Base-by-base conservation (phyloP, 2,888 invertebrate species). In the Amblyteles armatorius region DNA sequence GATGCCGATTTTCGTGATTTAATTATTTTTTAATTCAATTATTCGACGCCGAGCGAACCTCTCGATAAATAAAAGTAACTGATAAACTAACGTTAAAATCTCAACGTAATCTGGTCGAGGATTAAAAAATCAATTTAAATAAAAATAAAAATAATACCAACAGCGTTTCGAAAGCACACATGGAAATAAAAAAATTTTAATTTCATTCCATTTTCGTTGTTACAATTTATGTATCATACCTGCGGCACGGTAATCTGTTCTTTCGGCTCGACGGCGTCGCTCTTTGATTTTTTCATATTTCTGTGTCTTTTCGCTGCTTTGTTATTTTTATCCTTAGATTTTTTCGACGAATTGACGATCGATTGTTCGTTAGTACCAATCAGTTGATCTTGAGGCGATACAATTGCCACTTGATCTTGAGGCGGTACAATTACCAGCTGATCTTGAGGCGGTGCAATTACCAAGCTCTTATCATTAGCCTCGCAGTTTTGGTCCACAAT, bases 301-400 rank as follows among this genome's bases (percentile, higher is more conserved):
- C 87, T 91, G 72, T 91, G 91, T 81, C 91, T 93, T 88, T 93
- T 94, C 86, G 94, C 93, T 29, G 92, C 91, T 86, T 94, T 93
- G 88, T 92, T 93, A 84, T 91, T 92, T 88, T 94, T 93, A 73
- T 94, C 93, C 89, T 94, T 94, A 55, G 89, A 90, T 84, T 94
- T 93, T 89, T 93, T 93, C n/a, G 90, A 90, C 71, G 87, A 84
- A 82, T 85, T 90, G 40, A 44, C 44, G 44, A 81, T 55, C 29
- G 73, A 63, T 52, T 77, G 57, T 26, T 87, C 88, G 78, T 83
- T 88, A 68, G 82, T 29, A 63, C 83, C 77, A 76, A 83, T 76
- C 83, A 87, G 60, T 44, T 69, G 55, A 76, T 87, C 87, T 88
- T 89, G 86, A 80, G 74, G 78, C 65, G 88, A 85, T 60, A 85